Evolutionary conservation across 2,113 vertebrate genomes (phyloP).

Genomic region (Elachura formosa): DNA sequence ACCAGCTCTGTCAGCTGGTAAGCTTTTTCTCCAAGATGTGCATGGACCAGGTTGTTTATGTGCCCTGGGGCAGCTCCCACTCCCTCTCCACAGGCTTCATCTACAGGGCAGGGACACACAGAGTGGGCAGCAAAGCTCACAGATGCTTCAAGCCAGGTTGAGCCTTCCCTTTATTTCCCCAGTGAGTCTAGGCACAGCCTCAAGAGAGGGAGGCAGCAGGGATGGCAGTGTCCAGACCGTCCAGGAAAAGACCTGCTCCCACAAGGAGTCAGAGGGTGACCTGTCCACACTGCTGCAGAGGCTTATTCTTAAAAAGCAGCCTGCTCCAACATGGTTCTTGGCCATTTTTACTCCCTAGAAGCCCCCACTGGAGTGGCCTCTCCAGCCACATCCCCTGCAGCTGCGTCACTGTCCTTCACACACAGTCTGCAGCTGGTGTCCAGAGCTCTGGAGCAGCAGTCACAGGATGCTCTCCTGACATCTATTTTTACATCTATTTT

Average conservation of each 20-base stretch:
- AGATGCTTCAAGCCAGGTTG: not conserved
- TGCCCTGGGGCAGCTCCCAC: not conserved
- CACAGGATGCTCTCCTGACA: not conserved
- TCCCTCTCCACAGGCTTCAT: not conserved
- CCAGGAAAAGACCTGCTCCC: not conserved
- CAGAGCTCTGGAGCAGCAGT: not conserved
- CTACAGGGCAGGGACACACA: too few species aligned
- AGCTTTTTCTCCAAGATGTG: not conserved
- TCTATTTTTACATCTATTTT: not conserved
- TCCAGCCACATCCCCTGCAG: not conserved
- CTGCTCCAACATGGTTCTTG: not conserved
- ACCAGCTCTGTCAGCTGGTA: not conserved
- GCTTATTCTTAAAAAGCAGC: not conserved
- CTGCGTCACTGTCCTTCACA: not conserved
- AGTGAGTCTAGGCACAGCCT: not conserved
- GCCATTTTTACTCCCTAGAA: not conserved
- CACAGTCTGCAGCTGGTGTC: not conserved
- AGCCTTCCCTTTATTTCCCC: not conserved
- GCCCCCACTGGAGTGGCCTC: not conserved
- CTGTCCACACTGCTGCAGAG: not conserved
- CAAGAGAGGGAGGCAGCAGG: not conserved
- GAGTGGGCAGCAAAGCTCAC: not conserved
- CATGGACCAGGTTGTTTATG: fast-evolving
- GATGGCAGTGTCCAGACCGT: not conserved
- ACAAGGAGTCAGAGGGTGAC: not conserved